Conservation (phyloP, 2,888 invertebrate genomes). For the Blera fallax region DNA sequence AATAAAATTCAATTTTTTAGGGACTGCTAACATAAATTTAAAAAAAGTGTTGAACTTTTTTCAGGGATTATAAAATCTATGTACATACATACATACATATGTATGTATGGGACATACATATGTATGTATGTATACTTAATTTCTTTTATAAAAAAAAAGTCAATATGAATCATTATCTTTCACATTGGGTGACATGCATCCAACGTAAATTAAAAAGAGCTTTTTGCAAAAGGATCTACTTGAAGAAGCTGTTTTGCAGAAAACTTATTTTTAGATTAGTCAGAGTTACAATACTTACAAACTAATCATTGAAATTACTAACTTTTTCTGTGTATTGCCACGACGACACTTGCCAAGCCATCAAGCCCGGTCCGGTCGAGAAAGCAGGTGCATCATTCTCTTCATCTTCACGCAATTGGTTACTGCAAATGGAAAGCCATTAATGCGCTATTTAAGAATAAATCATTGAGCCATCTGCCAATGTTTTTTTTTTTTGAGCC, state of each 20-base stretch:
- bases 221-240: conserved; percentile 7
- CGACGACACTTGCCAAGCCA: conserved; percentile 68
- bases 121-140: too few species aligned
- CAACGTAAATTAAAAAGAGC: conserved; percentile 39
- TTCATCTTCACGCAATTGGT: conserved; percentile 72
- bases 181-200: conserved; percentile 35
- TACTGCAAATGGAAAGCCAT: conserved; percentile 82
- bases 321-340: conserved; percentile 66
- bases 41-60: conserved; percentile 46
- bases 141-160: conserved; percentile 48
- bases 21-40: conserved; percentile 16
- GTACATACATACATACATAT: too few species aligned
- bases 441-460: too few species aligned
- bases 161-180: conserved; percentile 66
- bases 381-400: conserved; percentile 68
- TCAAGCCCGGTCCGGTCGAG: conserved; percentile 70
- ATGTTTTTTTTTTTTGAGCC: conserved; percentile 76
- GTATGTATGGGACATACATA: too few species aligned
- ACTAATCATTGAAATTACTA: conserved; percentile 61
- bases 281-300: conserved; percentile 61
- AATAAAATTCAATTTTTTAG: conserved; percentile 64
- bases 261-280: conserved; percentile 35
- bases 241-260: not conserved
- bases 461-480: conserved; percentile 81
- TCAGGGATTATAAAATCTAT: conserved; percentile 33